phyloP scores from a whole-genome alignment of 2,797 vertebrate genomes.

The Enteromius treurensis region DNA sequence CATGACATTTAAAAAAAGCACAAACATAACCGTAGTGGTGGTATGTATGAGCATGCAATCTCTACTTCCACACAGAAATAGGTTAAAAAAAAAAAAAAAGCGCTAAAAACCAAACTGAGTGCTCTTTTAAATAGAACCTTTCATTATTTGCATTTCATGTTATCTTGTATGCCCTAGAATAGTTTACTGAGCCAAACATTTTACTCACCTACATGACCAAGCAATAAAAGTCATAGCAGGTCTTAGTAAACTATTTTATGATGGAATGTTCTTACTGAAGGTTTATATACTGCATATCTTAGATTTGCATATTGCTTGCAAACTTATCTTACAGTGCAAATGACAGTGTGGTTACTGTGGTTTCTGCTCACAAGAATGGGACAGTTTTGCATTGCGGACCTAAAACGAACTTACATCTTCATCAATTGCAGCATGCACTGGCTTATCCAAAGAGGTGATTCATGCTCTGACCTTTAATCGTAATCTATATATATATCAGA shows the following conservation, averaged over 20 bases:
- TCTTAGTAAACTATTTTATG: constrained; percentile 31
- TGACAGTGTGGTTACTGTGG: constrained; percentile 46
- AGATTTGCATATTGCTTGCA: constrained; percentile 46
- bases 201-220: background rate
- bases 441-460: constrained; percentile 10
- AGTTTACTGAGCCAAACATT: background rate
- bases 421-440: constrained; percentile 17
- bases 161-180: constrained; percentile 7
- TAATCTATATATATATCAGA: constrained; percentile 3
- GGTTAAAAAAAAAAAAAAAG: background rate
- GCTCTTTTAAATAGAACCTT: background rate
- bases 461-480: constrained; percentile 21
- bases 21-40: background rate
- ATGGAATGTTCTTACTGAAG: constrained; percentile 1
- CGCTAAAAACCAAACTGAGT: background rate
- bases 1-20: background rate
- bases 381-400: constrained; percentile 29
- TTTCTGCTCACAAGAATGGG: constrained; percentile 44
- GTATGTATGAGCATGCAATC: background rate
- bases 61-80: background rate
- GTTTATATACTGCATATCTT: constrained; percentile 29
- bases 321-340: constrained; percentile 48
- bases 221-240: background rate
- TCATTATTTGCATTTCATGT: background rate
- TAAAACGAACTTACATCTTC: background rate